phyloP scores from a whole-genome alignment of 2,113 vertebrate species.

The Origma solitaria region DNA sequence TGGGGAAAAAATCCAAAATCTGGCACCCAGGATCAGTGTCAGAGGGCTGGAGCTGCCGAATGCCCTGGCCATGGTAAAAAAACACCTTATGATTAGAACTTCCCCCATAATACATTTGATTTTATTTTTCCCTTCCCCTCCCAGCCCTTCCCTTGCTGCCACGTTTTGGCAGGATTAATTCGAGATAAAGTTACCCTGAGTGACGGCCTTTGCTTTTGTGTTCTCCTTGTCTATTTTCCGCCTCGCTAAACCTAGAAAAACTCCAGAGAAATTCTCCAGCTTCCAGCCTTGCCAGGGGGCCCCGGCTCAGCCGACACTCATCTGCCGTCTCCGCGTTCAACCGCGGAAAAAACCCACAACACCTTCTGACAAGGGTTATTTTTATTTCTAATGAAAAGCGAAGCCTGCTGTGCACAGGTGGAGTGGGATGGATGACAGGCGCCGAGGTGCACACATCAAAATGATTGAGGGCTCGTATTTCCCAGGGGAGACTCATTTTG shows the following conservation, averaged over 20 bases:
- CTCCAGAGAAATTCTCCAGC: slow-evolving; percentile 25
- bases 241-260: slow-evolving; percentile 41
- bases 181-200: slow-evolving; percentile 28
- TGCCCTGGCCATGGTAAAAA: fast-evolving
- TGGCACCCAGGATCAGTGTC: fast-evolving
- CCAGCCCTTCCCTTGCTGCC: not conserved
- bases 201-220: slow-evolving; percentile 51
- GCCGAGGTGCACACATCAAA: not conserved
- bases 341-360: not conserved
- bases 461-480: not conserved
- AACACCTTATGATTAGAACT: not conserved
- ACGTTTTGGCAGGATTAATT: slow-evolving; percentile 21
- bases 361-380: slow-evolving; percentile 36
- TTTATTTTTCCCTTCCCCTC: not conserved
- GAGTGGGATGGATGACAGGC: not conserved
- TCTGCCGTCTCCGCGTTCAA: not conserved
- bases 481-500: not conserved
- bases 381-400: not conserved
- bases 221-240: slow-evolving; percentile 58
- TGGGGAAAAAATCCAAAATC: no score
- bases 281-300: slow-evolving; percentile 2
- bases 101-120: not conserved
- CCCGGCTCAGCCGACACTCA: not conserved
- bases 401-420: slow-evolving; percentile 41
- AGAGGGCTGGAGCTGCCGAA: not conserved